Evolutionary conservation across 2,797 vertebrate species (phyloP).

Genomic region (Strix occidentalis): DNA sequence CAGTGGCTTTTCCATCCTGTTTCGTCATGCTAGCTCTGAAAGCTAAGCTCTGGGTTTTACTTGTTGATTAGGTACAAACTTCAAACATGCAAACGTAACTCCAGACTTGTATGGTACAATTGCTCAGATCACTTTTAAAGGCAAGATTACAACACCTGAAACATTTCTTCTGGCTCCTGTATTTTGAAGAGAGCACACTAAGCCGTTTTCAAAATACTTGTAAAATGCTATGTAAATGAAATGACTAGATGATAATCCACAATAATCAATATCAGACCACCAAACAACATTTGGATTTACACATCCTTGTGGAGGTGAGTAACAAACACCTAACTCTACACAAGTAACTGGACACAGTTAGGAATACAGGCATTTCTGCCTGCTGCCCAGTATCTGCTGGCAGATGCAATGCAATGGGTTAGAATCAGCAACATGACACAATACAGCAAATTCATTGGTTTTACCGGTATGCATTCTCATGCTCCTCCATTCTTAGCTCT

Average conservation of each 20-base stretch:
- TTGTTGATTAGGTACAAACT: neutral
- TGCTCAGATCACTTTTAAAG: neutral
- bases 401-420: neutral
- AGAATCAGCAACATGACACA: neutral
- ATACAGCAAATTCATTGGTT: neutral
- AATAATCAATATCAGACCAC: neutral
- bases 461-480: neutral
- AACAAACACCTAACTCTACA: neutral
- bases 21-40: neutral
- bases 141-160: neutral
- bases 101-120: neutral
- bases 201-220: neutral
- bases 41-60: neutral
- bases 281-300: neutral
- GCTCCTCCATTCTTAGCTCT: neutral
- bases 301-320: neutral
- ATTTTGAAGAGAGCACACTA: neutral
- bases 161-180: neutral
- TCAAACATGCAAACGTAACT: neutral
- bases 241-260: neutral
- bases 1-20: neutral
- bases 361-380: neutral
- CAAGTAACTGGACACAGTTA: neutral
- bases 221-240: neutral
- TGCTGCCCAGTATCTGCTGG: neutral